Evolutionary conservation across 2,888 invertebrate genomes (phyloP).

Genomic region (Drosophila pseudotalamancana): DNA sequence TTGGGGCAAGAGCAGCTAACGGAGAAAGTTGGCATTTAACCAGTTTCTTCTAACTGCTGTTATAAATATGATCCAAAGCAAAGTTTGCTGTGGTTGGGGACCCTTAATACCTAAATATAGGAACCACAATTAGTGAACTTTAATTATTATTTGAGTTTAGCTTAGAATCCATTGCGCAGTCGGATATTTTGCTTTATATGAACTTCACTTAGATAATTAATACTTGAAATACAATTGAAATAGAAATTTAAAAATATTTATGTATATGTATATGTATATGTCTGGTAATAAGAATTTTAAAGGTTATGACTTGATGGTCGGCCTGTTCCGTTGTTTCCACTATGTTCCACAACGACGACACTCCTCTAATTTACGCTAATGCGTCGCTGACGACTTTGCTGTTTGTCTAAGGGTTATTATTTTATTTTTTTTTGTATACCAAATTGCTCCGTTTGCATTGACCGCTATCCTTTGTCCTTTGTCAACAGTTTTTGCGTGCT

Average conservation of each 20-base stretch:
- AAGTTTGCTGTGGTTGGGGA: background rate
- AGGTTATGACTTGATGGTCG: background rate
- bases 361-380: constrained; percentile 63
- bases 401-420: background rate
- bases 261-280: too few species aligned
- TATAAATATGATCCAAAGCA: background rate
- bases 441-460: background rate
- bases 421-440: background rate
- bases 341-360: constrained; percentile 33
- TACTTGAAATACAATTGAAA: too few species aligned
- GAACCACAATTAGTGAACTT: background rate
- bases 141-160: background rate
- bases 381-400: constrained; percentile 18
- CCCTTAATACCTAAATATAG: background rate
- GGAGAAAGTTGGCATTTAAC: constrained; percentile 5
- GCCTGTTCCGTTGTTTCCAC: constrained; percentile 18
- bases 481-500: constrained; percentile 36
- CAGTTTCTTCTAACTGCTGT: background rate
- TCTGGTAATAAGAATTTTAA: too few species aligned
- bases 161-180: background rate
- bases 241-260: background rate
- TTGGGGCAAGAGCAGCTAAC: constrained; percentile 4
- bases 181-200: too few species aligned
- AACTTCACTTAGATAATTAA: too few species aligned
- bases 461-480: constrained; percentile 11